Evolutionary conservation across 1,140 invertebrate genomes (phyloP), one percentile per base, ranked within the genome.

Genomic region (Eubasilissa regina): DNA sequence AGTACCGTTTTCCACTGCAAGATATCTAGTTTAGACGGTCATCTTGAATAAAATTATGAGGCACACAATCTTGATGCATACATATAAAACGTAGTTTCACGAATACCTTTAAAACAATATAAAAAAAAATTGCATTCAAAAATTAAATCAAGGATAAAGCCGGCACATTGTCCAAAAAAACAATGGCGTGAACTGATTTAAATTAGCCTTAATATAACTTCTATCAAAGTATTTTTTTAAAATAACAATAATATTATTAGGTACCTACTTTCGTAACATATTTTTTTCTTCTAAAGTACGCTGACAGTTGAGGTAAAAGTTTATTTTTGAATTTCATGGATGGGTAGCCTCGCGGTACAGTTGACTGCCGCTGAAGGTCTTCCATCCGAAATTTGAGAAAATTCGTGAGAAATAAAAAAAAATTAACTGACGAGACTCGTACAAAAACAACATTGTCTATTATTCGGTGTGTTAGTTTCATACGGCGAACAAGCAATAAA

Each of bases 301-400:
- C 58, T 35, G 58, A 4, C 25, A 25, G 11, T 15, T 51, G 48
- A 4, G 48, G 48, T 13, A 51, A 12, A 51, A 51, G n/a, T 15
- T 51, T 51, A 1, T 12, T 35, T 19, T 70, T 70, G 17, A 13
- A 17, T 48, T 70, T 64, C 8, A 53, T 17, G 66, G 45, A 19
- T 70, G 66, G 51, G 25, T 21, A 62, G 66, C 45, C 51, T 51
- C 51, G 66, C 47, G 66, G 66, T 48, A 51, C 10, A 6, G 62
- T 51, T 12, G 6, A 45, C 55, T 47, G 45, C 47, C 17, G n/a
- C 62, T 75, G 74, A 75, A 75, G 74, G 74, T 75, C 74, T 75
- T 75, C 74, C 56, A 21, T 47, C 74, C 56, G 74, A 17, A 75
- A 45, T 75, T 58, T 56, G 12, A 35, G 12, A 43, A 62, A 62